These are phyloP conservation scores for Pandemis cinnamomeana DNA, from an alignment of 2,888 invertebrate genomes.

Conservation along the genomic window DNA sequence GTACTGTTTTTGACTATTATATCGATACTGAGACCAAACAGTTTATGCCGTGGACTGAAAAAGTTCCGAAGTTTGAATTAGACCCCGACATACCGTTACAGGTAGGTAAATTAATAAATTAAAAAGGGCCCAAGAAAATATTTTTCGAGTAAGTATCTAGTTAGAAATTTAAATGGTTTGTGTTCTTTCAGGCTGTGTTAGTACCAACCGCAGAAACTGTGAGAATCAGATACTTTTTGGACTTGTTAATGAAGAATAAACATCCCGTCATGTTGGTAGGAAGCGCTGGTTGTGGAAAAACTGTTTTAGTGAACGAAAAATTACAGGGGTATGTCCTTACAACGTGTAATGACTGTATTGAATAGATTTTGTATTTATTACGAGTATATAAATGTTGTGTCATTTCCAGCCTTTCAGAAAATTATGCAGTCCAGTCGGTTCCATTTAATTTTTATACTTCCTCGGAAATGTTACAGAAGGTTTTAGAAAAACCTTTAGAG, in stretches of 20 bases:
- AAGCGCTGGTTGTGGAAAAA: conserved; percentile 97
- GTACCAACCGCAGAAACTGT: conserved; percentile 98
- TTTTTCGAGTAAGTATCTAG: background rate
- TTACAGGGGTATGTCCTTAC: conserved; percentile 77
- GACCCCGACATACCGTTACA: conserved; percentile 96
- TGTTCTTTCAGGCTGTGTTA: conserved; percentile 88
- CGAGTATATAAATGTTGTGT: conserved; percentile 57
- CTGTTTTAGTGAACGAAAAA: conserved; percentile 91
- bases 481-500: conserved; percentile 96
- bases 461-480: conserved; percentile 96
- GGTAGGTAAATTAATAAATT: conserved; percentile 67
- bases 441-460: conserved; percentile 99
- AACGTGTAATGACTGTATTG: conserved; percentile 11
- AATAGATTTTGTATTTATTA: background rate
- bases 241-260: conserved; percentile 93
- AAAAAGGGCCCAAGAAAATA: too few species aligned
- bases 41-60: conserved; percentile 95
- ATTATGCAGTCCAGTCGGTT: conserved; percentile 94
- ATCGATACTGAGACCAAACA: conserved; percentile 96
- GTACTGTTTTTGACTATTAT: conserved; percentile 97
- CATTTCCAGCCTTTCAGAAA: conserved; percentile 88
- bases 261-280: conserved; percentile 98
- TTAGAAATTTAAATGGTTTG: conserved; percentile 7
- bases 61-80: conserved; percentile 94
- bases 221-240: conserved; percentile 94